Evolutionary conservation across 2,113 vertebrate species (phyloP).

Genomic region (Phainopepla nitens): DNA sequence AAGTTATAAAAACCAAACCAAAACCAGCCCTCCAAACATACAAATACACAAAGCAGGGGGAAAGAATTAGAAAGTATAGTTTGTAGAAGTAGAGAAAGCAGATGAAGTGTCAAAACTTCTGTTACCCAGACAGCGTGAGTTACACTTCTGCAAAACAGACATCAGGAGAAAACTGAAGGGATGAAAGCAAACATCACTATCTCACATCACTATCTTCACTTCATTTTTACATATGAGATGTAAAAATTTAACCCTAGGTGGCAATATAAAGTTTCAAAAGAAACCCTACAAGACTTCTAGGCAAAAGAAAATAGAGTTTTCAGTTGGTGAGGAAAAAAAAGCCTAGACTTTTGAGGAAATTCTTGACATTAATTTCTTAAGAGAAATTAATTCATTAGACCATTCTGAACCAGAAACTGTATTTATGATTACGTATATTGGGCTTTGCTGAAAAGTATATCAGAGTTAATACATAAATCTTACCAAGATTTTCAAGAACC

Average conservation of each 20-base stretch:
- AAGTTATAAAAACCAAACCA: neutral
- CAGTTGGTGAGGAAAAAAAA: rapidly evolving
- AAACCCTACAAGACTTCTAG: neutral
- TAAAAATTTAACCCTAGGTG: neutral
- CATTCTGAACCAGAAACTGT: neutral
- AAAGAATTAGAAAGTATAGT: neutral
- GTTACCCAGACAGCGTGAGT: neutral
- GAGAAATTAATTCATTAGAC: neutral
- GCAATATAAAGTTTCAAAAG: neutral
- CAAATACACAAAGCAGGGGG: neutral
- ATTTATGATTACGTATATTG: neutral
- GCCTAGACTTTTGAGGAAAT: neutral
- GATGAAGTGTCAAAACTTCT: neutral
- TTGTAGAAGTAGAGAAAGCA: neutral
- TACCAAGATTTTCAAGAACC: neutral
- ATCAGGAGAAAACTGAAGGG: neutral
- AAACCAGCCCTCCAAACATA: neutral
- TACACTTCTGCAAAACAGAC: neutral
- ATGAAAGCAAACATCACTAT: neutral
- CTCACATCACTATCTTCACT: neutral
- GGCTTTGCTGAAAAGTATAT: neutral
- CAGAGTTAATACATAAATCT: neutral
- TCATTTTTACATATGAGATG: neutral
- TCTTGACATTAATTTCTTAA: neutral
- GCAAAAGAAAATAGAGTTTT: neutral